Conservation (phyloP, 2,797 vertebrate species). For the Antrozous pallidus region DNA sequence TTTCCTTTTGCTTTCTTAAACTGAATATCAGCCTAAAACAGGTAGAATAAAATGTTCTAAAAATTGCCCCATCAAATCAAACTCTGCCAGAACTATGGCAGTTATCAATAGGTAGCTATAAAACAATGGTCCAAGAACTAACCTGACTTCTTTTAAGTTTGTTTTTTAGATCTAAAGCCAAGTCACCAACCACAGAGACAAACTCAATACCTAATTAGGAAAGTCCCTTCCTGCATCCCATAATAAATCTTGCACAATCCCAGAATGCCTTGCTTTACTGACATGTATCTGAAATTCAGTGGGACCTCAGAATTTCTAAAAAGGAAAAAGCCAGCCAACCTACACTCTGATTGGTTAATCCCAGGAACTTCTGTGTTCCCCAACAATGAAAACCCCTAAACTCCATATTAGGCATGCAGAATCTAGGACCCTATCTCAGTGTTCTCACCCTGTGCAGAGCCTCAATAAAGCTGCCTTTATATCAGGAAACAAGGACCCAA, state of each 20-base stretch:
- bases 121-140: background rate
- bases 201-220: background rate
- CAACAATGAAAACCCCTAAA: background rate
- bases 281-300: background rate
- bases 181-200: background rate
- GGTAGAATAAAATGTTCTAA: background rate
- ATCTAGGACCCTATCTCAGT: background rate
- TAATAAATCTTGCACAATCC: background rate
- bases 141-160: background rate
- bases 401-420: background rate
- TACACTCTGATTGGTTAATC: background rate
- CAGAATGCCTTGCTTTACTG: background rate
- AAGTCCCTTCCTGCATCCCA: background rate
- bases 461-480: background rate
- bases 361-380: background rate
- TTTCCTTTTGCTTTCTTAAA: background rate
- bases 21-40: background rate
- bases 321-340: background rate
- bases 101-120: background rate
- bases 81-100: background rate
- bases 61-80: background rate
- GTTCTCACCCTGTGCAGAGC: background rate
- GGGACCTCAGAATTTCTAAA: background rate
- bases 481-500: background rate
- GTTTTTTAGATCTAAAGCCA: background rate